Conservation (phyloP, 2,113 vertebrate species). For the Typhlomys cinereus region DNA sequence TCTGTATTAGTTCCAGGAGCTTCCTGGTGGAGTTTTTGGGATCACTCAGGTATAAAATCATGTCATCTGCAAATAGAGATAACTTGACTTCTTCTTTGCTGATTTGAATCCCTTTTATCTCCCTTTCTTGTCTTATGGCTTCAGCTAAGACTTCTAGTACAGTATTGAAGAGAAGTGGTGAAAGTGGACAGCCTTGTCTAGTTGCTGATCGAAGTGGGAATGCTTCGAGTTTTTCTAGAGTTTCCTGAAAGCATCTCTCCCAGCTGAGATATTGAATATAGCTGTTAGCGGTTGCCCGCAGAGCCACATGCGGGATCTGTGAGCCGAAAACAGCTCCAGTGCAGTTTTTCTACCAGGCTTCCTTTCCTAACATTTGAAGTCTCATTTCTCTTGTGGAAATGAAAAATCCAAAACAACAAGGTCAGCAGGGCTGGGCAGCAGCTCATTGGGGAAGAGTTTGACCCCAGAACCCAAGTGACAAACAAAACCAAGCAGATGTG, state of each 20-base stretch:
- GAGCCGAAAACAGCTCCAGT: background rate
- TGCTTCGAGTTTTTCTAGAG: too few relatives aligned
- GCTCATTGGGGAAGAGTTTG: background rate
- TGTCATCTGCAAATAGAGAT: too few relatives aligned
- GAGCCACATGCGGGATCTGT: background rate
- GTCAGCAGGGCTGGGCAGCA: background rate
- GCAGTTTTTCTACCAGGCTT: background rate
- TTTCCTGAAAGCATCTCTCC: background rate
- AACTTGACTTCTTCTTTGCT: too few relatives aligned
- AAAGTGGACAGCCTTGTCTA: too few relatives aligned
- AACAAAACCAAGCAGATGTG: background rate
- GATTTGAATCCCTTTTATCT: too few relatives aligned
- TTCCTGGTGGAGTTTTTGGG: too few relatives aligned
- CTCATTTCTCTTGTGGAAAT: constrained; percentile 42
- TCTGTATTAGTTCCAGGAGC: too few relatives aligned
- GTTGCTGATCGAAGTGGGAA: too few relatives aligned
- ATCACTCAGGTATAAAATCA: too few relatives aligned
- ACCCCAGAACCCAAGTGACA: background rate
- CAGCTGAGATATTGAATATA: background rate
- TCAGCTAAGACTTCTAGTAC: too few relatives aligned
- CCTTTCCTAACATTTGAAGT: constrained; percentile 34
- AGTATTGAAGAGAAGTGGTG: too few relatives aligned
- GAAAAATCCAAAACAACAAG: constrained; percentile 46
- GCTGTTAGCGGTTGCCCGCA: background rate
- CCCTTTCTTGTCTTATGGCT: too few relatives aligned